These are phyloP conservation scores for Pseudomyrmex cubaensis DNA, from an alignment of 1,140 invertebrate species.

Conservation along the genomic window DNA sequence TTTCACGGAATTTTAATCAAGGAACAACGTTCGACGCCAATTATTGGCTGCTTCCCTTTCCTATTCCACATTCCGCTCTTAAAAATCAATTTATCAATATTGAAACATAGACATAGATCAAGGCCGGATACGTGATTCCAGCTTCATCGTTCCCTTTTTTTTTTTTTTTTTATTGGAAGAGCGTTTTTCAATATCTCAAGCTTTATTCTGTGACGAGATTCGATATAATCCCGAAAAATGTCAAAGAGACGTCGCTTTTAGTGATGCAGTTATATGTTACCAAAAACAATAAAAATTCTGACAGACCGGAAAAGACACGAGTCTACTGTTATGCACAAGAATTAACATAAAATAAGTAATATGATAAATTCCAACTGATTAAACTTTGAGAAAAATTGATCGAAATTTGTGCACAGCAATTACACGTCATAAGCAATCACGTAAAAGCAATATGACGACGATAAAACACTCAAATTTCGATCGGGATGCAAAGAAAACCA, in stretches of 20 bases:
- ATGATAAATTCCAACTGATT: no score
- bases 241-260: constrained; percentile 5
- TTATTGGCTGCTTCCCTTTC: constrained; percentile 50
- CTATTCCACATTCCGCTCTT: constrained; percentile 16
- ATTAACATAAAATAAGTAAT: no score
- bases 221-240: neutral
- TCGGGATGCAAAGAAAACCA: neutral
- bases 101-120: constrained; percentile 10
- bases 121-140: constrained; percentile 16
- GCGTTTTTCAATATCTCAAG: neutral
- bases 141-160: neutral
- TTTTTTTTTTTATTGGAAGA: neutral
- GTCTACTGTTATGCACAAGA: no score
- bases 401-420: neutral
- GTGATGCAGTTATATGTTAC: neutral
- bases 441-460: neutral
- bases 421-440: neutral
- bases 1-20: constrained; percentile 68
- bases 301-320: neutral
- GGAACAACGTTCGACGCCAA: constrained; percentile 45
- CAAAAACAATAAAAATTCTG: neutral
- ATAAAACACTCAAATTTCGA: neutral
- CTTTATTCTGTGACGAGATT: neutral
- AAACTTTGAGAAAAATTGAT: neutral
- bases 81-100: constrained; percentile 54